Conservation (phyloP, 2,888 invertebrate species). For the Oscheius sp. region DNA sequence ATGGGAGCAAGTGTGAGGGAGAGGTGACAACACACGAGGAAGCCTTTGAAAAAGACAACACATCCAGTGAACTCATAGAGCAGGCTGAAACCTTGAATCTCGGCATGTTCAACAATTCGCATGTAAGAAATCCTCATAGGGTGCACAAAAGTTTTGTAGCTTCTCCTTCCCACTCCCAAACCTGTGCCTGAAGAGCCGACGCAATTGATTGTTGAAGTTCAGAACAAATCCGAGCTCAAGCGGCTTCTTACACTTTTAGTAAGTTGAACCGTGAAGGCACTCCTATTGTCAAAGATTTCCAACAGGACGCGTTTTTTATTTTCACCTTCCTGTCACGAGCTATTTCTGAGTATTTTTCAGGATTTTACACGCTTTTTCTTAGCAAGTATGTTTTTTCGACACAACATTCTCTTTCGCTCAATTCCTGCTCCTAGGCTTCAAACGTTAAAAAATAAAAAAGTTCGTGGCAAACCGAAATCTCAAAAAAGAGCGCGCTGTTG, state of each 20-base stretch:
- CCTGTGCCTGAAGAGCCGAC: not conserved
- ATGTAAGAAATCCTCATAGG: not conserved
- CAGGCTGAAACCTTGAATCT: not conserved
- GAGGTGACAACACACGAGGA: slow-evolving; percentile 8
- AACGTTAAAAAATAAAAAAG: too few relatives aligned
- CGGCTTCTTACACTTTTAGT: slow-evolving; percentile 44
- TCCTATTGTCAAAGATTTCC: too few relatives aligned
- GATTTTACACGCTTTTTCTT: too few relatives aligned
- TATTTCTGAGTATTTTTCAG: too few relatives aligned
- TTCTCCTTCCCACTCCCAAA: not conserved
- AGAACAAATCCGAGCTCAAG: slow-evolving; percentile 42
- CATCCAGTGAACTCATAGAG: slow-evolving; percentile 12
- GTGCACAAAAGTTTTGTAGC: not conserved
- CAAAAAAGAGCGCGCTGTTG: too few relatives aligned
- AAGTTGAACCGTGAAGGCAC: not conserved
- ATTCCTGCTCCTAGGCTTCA: too few relatives aligned
- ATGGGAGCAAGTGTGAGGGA: not conserved
- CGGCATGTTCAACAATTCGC: not conserved
- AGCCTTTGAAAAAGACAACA: not conserved
- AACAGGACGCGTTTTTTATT: too few relatives aligned
- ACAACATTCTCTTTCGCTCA: too few relatives aligned
- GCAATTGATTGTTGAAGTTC: slow-evolving; percentile 46
- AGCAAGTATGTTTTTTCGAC: too few relatives aligned
- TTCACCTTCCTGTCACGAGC: too few relatives aligned
- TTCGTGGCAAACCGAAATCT: too few relatives aligned